A percentile compares a stretch with the other conserved stretches of the same genome.
phyloP scores from a whole-genome alignment of 2,113 vertebrate genomes.

The Pterophyllum scalare region DNA sequence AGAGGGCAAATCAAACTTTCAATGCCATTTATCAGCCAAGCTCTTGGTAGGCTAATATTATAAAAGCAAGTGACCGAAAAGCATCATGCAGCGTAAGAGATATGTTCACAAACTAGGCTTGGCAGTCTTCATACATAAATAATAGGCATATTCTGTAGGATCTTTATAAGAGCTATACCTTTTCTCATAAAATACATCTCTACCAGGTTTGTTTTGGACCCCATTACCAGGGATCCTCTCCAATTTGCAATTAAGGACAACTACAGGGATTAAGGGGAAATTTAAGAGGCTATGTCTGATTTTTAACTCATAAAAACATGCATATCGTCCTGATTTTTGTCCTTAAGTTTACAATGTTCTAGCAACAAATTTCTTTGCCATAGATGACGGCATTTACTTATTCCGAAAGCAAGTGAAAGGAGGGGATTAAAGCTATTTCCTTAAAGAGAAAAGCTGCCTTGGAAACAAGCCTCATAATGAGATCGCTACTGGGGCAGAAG shows the following conservation, averaged over 20 bases:
- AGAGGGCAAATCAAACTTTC: conserved; percentile 76
- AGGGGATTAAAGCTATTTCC: conserved; percentile 48
- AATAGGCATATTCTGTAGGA: conserved; percentile 64
- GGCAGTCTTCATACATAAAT: conserved; percentile 88
- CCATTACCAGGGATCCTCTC: conserved; percentile 35
- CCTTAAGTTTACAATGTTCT: conserved; percentile 9
- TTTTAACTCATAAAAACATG: conserved; percentile 29
- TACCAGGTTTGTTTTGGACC: conserved; percentile 17
- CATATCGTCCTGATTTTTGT: conserved; percentile 10
- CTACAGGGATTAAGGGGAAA: conserved; percentile 23
- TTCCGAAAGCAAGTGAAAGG: conserved; percentile 34
- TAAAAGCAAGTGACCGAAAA: conserved; percentile 84
- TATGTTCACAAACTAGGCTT: conserved; percentile 86
- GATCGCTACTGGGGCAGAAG: conserved; percentile 66
- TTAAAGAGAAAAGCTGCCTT: conserved; percentile 66
- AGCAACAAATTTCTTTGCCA: conserved; percentile 5
- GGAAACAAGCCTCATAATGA: conserved; percentile 57
- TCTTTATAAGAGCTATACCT: conserved; percentile 64
- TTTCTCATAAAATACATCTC: conserved; percentile 50
- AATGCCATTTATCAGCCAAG: conserved; percentile 83
- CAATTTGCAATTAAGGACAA: conserved; percentile 46
- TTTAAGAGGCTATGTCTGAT: conserved; percentile 11
- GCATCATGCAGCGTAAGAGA: conserved; percentile 88
- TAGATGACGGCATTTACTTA: conserved; percentile 20
- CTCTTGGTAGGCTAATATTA: conserved; percentile 77